Conservation (phyloP, 2,797 vertebrate species). For the Rhyacichthys aspro region DNA sequence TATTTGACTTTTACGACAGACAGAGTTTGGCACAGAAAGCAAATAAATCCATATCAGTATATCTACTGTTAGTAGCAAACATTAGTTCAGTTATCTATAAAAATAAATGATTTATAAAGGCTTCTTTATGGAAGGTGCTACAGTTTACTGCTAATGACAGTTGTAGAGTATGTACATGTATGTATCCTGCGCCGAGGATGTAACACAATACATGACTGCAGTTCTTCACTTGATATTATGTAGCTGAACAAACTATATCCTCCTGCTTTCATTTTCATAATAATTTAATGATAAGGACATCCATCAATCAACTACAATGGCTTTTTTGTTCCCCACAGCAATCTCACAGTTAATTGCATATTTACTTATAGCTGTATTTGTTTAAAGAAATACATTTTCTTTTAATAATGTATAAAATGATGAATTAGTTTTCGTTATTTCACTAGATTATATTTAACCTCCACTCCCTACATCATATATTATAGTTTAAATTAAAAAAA, state of each 20-base stretch:
- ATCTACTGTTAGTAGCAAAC: constrained; percentile 31
- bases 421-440: too few relatives aligned
- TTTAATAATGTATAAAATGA: background rate
- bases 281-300: background rate
- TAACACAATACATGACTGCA: constrained; percentile 21
- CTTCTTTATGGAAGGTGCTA: constrained; percentile 27
- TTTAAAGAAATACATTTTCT: background rate
- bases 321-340: background rate
- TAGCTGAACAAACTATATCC: too few relatives aligned
- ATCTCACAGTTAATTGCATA: constrained; percentile 6
- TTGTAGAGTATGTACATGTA: too few relatives aligned
- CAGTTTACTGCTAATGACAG: constrained; percentile 43
- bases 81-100: constrained; percentile 56
- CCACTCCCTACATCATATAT: background rate
- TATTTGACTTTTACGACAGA: constrained; percentile 19
- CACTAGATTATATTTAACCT: background rate
- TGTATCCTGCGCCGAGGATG: constrained; percentile 25
- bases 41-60: constrained; percentile 35
- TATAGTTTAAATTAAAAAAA: background rate
- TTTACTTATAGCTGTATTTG: background rate
- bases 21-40: constrained; percentile 50
- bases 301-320: constrained; percentile 3
- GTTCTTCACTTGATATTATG: too few relatives aligned
- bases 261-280: too few relatives aligned
- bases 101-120: constrained; percentile 61